These are phyloP conservation scores for Drosophila borborema DNA, from an alignment of 2,888 invertebrate species.

Conservation along the genomic window DNA sequence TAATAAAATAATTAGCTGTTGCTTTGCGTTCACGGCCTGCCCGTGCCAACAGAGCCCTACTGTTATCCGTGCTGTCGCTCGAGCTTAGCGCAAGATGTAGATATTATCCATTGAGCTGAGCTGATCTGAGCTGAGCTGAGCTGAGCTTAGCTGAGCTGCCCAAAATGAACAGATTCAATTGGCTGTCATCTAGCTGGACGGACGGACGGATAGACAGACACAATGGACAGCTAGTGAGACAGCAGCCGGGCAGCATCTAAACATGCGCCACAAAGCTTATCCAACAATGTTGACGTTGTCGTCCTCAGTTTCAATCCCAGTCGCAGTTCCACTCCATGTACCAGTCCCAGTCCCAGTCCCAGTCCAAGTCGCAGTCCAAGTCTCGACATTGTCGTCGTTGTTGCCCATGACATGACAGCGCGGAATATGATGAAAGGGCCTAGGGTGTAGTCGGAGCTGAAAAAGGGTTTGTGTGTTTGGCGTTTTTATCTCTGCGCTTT, in stretches of 20 bases:
- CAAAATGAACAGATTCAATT: slow-evolving; percentile 31
- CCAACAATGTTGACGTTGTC: slow-evolving; percentile 78
- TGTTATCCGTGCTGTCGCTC: neutral
- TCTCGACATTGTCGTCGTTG: slow-evolving; percentile 45
- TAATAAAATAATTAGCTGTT: slow-evolving; percentile 79
- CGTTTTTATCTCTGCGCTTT: slow-evolving; percentile 62
- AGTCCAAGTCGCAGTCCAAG: slow-evolving; percentile 3
- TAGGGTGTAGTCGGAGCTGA: slow-evolving; percentile 50
- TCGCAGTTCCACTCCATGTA: neutral
- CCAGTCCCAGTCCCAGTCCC: neutral
- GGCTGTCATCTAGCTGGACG: slow-evolving; percentile 42
- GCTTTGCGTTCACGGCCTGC: slow-evolving; percentile 27
- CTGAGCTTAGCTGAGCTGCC: slow-evolving; percentile 14
- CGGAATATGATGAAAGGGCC: slow-evolving; percentile 82
- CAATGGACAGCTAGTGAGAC: slow-evolving; percentile 30
- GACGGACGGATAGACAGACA: slow-evolving; percentile 23
- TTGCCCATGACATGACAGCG: slow-evolving; percentile 78
- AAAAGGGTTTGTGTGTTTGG: slow-evolving; percentile 57
- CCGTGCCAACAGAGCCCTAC: slow-evolving; percentile 4
- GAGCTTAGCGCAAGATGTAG: slow-evolving; percentile 17
- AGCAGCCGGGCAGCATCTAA: slow-evolving; percentile 56
- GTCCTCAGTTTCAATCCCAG: slow-evolving; percentile 31
- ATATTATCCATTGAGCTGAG: slow-evolving; percentile 16
- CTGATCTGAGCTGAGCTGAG: slow-evolving; percentile 13
- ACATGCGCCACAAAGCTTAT: slow-evolving; percentile 76